Evolutionary conservation across 92 coral and sea anemone genomes (phyloP), one percentile per base, ranked within the genome.

Genomic region (Paramuricea clavata): DNA sequence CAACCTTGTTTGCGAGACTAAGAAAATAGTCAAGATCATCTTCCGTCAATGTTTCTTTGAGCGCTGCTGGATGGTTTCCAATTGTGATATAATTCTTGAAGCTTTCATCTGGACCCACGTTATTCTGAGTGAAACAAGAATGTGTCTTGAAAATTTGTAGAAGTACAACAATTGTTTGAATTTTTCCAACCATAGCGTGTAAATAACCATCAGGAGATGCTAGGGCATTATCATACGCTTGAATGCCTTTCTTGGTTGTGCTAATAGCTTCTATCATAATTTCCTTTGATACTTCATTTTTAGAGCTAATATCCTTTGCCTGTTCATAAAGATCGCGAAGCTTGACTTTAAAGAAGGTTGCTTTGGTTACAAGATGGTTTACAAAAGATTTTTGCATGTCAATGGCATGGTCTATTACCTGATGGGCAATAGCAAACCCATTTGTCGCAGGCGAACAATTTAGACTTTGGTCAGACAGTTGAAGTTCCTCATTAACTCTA

Each of bases 121-220:
- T 62, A 32, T 56, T 83, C 17, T 74, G 60, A 32, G 62, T 33
- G 43, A 91, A 91, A 47, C 67, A 91, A 7, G 92, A 83, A 27
- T 83, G 64, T 10, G 67, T 74, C 47, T 91, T 91, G 76, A 91
- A 80, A 74, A 91, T 81, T 85, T 85, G 49, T 17, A 91, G 92
- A 25, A 88, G 90, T 12, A 83, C 80, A 42, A 84, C 60, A 26
- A 70, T 75, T 39, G 89, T 86, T 73, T 88, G 89, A 54, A 91
- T 81, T 85, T 91, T 86, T 57, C 94, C 94, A 81, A 91, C 87
- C 87, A 88, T 75, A n/a, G 94, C 83, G 56, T 85, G 89, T 15
- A 71, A 57, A 68, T 74, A 36, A 36, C 83, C 72, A 39, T 85
- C 62, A 8, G 64, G 90, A 26, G 27, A 16, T 0, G 64, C 26